phyloP scores from a whole-genome alignment of 2,888 invertebrate species.

The Hylaea fasciaria region DNA sequence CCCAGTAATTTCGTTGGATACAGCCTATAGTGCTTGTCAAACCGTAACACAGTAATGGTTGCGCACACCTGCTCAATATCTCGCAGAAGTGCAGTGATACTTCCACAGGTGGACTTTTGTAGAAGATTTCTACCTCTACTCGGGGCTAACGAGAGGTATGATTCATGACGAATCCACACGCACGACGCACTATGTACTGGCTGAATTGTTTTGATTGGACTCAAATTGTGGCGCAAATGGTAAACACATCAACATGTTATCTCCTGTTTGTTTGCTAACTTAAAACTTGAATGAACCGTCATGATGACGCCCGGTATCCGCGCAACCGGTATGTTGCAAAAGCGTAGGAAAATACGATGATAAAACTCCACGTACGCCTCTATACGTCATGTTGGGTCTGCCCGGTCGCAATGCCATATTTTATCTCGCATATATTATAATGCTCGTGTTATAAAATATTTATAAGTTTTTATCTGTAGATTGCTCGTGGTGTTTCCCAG shows the following conservation, averaged over 20 bases:
- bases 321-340: conserved; percentile 18
- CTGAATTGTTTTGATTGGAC: conserved; percentile 39
- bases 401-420: conserved; percentile 14
- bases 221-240: conserved; percentile 30
- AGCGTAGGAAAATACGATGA: conserved; percentile 31
- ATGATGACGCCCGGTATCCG: conserved; percentile 30
- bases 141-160: no score
- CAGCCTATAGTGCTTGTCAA: no score
- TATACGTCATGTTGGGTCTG: conserved; percentile 29
- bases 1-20: no score
- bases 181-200: conserved; percentile 22
- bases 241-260: conserved; percentile 29
- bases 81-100: no score
- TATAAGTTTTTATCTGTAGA: conserved; percentile 14
- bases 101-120: no score
- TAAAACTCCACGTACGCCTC: neutral
- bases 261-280: conserved; percentile 15
- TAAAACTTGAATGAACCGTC: conserved; percentile 25
- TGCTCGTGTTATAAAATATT: conserved; percentile 31
- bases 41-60: no score
- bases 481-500: conserved; percentile 24
- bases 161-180: neutral
- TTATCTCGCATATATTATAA: neutral
- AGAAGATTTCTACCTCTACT: no score
- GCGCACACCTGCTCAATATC: no score